Evolutionary conservation across 2,888 invertebrate species (phyloP), one percentile per base, ranked within the genome.

Genomic region (Epirrita christyi): DNA sequence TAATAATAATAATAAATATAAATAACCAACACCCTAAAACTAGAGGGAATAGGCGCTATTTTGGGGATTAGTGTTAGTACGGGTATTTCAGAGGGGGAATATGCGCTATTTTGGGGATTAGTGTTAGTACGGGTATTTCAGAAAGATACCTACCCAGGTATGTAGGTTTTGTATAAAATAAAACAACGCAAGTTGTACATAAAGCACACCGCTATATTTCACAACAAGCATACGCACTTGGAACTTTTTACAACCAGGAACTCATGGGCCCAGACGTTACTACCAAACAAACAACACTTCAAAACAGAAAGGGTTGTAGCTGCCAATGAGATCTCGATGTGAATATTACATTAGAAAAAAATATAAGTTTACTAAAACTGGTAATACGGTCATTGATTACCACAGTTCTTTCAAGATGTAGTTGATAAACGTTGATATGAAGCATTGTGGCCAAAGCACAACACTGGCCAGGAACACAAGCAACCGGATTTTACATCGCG

Each of bases 161-260:
- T n/a, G n/a, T 21, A 21, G 2, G 2, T 21, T 21, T 21, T 3
- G 2, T 21, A 21, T 21, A 21, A 38, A 32, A 64, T 56, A 53
- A 72, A 67, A 70, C 54, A 36, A 60, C 54, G 55, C 34, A 28
- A 11, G 13, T 34, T 7, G 21, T 46, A 27, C 45, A 56, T 67
- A 76, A 71, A 71, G 72, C 67, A 55, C 66, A 75, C 69, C 71
- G 71, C 75, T 84, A 82, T 84, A 85, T 83, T 75, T 74, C 67
- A 76, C 75, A 77, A 75, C 70, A 70, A 55, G 59, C 71, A 59
- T 42, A 21, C 4, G 69, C 71, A 85, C 85, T 83, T 82, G 81
- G 44, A 76, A 79, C 74, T 80, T 85, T 85, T 73, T 64, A 80
- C 69, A 75, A 73, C 28, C 46, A 73, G 74, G 81, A 83, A 83